phyloP scores from a whole-genome alignment of 2,888 invertebrate genomes.

The Pristionchus mayeri region DNA sequence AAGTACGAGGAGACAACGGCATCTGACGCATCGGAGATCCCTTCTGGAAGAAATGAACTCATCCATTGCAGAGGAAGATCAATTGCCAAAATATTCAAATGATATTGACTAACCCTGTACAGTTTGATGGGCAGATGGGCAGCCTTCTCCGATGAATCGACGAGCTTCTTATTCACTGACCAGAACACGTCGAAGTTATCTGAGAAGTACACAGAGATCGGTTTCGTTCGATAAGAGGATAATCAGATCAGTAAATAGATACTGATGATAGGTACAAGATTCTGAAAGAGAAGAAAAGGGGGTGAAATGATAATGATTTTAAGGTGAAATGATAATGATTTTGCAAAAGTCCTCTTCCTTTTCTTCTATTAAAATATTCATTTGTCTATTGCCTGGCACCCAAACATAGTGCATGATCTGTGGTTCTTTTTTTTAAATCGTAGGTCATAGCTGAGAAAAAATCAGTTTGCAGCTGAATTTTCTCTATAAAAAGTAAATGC shows the following conservation, averaged over 20 bases:
- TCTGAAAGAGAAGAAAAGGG: not conserved
- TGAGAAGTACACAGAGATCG: constrained; percentile 77
- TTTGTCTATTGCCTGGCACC: too few species aligned
- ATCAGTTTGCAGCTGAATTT: too few species aligned
- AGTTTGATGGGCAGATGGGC: constrained; percentile 37
- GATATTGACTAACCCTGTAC: constrained; percentile 13
- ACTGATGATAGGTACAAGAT: not conserved
- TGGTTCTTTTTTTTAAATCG: too few species aligned
- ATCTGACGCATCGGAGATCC: constrained; percentile 79
- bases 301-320: not conserved
- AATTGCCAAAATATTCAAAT: too few species aligned
- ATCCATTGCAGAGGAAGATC: too few species aligned
- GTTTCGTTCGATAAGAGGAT: not conserved
- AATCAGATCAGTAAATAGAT: not conserved
- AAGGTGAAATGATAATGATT: too few species aligned
- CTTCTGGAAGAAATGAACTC: constrained; percentile 49
- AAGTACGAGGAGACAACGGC: constrained; percentile 52
- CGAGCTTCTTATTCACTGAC: constrained; percentile 94
- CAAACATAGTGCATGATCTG: too few species aligned
- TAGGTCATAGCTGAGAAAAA: too few species aligned
- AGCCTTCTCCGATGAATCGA: constrained; percentile 82
- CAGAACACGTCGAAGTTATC: constrained; percentile 99
- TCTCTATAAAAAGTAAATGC: too few species aligned
- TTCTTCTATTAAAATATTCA: too few species aligned
- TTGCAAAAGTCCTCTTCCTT: too few species aligned